phyloP scores from a whole-genome alignment of 2,888 invertebrate species.

The Eupithecia dodoneata region DNA sequence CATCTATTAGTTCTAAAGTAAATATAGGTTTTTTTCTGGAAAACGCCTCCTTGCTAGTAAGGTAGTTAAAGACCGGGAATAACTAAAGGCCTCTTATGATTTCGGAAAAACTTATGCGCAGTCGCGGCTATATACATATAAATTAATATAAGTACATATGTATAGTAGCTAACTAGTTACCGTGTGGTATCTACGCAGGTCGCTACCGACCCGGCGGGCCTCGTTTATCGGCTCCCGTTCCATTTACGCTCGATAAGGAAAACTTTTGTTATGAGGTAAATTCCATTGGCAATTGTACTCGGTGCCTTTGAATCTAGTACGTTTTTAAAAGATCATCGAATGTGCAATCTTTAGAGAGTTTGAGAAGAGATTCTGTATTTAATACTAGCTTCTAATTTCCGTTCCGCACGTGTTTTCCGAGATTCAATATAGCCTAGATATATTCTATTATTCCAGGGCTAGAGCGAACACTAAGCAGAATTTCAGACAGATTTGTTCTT shows the following conservation, averaged over 20 bases:
- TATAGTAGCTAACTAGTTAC: constrained; percentile 26
- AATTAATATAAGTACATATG: constrained; percentile 5
- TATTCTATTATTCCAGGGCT: not conserved
- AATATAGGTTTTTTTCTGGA: too few species aligned
- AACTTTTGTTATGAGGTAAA: constrained; percentile 61
- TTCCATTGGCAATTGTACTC: constrained; percentile 35
- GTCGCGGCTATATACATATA: not conserved
- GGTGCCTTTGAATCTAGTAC: not conserved
- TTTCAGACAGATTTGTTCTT: not conserved
- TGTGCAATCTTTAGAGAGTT: not conserved
- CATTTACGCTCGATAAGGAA: constrained; percentile 62
- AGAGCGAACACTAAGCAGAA: not conserved
- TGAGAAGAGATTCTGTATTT: not conserved
- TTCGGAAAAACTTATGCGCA: not conserved
- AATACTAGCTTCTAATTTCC: not conserved
- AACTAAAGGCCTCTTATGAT: not conserved
- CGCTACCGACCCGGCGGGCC: constrained; percentile 54
- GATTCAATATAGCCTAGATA: not conserved
- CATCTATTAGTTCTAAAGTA: too few species aligned
- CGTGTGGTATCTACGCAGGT: constrained; percentile 49
- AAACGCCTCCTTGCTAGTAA: too few species aligned
- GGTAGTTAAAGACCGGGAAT: not conserved
- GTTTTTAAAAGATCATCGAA: not conserved
- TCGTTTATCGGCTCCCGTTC: constrained; percentile 62
- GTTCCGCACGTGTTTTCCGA: not conserved